These are phyloP conservation scores for Dissostichus mawsoni DNA, from an alignment of 2,113 vertebrate species.

Conservation along the genomic window DNA sequence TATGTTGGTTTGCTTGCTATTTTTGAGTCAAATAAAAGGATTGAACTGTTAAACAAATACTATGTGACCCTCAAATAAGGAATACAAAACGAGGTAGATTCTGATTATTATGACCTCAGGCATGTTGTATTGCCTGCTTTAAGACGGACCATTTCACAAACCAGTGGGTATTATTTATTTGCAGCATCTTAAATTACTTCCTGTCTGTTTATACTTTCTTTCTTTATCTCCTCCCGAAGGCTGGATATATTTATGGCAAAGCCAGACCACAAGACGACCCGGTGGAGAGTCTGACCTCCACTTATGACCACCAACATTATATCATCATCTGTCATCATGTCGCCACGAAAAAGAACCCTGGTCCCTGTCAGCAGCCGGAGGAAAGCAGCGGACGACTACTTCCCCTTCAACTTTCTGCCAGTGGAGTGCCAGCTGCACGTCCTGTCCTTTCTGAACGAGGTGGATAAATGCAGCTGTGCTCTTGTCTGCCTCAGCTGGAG, in stretches of 20 bases:
- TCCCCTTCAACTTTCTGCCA: constrained; percentile 85
- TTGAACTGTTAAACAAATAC: too few species aligned
- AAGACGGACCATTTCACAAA: neutral
- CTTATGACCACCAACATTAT: constrained; percentile 46
- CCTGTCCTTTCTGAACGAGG: constrained; percentile 85
- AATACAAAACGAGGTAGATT: too few species aligned
- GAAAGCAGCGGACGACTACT: constrained; percentile 73
- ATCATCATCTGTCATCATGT: constrained; percentile 66
- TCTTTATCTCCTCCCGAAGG: constrained; percentile 1
- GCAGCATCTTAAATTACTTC: neutral
- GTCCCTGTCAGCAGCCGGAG: constrained; percentile 68
- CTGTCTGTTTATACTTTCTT: neutral
- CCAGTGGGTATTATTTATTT: neutral
- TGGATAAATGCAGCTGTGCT: constrained; percentile 87
- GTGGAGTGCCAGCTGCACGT: constrained; percentile 88
- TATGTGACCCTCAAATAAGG: too few species aligned
- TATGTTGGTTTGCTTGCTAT: too few species aligned
- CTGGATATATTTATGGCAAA: constrained; percentile 61
- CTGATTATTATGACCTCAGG: neutral
- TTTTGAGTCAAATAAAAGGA: too few species aligned
- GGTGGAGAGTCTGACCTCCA: constrained; percentile 67
- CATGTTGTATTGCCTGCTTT: neutral
- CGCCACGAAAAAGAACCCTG: constrained; percentile 80
- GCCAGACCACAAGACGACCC: constrained; percentile 36
- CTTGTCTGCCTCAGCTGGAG: constrained; percentile 87